These are phyloP conservation scores for Drosophila teissieri DNA, from an alignment of 1,140 invertebrate genomes.

Conservation along the genomic window DNA sequence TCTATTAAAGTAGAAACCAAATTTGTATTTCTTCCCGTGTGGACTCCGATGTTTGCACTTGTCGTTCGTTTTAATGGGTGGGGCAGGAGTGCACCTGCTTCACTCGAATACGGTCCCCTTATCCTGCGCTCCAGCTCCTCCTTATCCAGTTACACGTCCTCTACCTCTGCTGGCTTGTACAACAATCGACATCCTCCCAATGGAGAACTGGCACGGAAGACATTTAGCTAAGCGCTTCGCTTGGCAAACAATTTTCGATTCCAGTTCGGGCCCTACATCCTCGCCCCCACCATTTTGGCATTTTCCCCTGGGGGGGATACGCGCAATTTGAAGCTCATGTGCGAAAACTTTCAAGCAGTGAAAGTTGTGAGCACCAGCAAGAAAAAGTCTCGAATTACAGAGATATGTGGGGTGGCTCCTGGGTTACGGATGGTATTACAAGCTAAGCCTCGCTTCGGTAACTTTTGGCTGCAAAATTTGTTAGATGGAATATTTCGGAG, in stretches of 20 bases:
- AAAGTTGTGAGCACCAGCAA: constrained; percentile 58
- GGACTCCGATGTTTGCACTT: constrained; percentile 59
- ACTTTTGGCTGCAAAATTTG: constrained; percentile 48
- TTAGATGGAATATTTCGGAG: constrained; percentile 26
- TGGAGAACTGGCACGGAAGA: constrained; percentile 76
- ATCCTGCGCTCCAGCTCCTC: constrained; percentile 14
- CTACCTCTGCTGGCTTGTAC: constrained; percentile 9
- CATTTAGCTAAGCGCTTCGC: constrained; percentile 80
- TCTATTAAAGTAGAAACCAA: too few relatives aligned
- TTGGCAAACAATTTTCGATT: constrained; percentile 82
- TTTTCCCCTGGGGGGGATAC: constrained; percentile 39
- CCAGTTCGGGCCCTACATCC: constrained; percentile 38
- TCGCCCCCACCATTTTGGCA: constrained; percentile 3
- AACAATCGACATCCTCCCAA: constrained; percentile 69
- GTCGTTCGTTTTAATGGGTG: constrained; percentile 76
- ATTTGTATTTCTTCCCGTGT: not conserved
- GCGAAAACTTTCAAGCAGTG: constrained; percentile 70
- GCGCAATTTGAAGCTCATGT: constrained; percentile 74
- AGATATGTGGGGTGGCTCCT: constrained; percentile 25
- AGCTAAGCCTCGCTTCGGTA: constrained; percentile 45
- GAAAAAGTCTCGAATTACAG: constrained; percentile 31
- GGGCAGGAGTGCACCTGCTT: constrained; percentile 65
- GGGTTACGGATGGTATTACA: constrained; percentile 51
- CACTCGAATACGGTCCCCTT: constrained; percentile 4
- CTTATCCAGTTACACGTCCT: constrained; percentile 15